Evolutionary conservation across 2,888 invertebrate species (phyloP).

Genomic region (Argynnis bischoffii): DNA sequence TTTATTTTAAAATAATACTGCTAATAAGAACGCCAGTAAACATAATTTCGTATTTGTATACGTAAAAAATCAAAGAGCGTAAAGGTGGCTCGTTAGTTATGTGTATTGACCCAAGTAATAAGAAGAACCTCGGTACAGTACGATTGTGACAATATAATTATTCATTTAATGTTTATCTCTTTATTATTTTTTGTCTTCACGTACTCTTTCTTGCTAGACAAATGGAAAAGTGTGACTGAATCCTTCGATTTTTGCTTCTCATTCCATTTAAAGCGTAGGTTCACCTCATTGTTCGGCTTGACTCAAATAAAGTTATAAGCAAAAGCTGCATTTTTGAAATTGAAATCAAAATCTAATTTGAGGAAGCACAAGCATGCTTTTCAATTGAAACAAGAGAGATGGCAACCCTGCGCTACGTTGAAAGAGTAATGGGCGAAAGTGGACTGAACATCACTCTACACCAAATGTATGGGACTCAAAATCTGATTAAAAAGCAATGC

Average conservation of each 20-base stretch:
- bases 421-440: constrained; percentile 39
- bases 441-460: constrained; percentile 34
- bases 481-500: constrained; percentile 38
- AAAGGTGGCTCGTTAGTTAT: constrained; percentile 18
- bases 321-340: not conserved
- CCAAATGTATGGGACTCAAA: constrained; percentile 38
- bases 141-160: constrained; percentile 16
- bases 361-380: constrained; percentile 1
- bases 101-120: constrained; percentile 20
- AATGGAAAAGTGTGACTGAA: not conserved
- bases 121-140: constrained; percentile 2
- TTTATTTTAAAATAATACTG: not conserved
- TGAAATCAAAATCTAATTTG: constrained; percentile 4
- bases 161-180: not conserved
- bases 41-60: constrained; percentile 14
- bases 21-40: constrained; percentile 5
- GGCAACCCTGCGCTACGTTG: constrained; percentile 13
- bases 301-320: not conserved
- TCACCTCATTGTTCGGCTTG: too few relatives aligned
- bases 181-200: not conserved
- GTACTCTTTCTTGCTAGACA: not conserved
- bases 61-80: constrained; percentile 1
- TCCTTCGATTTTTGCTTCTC: too few relatives aligned
- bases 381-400: constrained; percentile 8
- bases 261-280: too few relatives aligned